Percentiles rank a stretch among this genome's conserved stretches.
These are phyloP conservation scores for Leptatherina wallacei DNA, from an alignment of 2,797 vertebrate species.

Conservation along the genomic window DNA sequence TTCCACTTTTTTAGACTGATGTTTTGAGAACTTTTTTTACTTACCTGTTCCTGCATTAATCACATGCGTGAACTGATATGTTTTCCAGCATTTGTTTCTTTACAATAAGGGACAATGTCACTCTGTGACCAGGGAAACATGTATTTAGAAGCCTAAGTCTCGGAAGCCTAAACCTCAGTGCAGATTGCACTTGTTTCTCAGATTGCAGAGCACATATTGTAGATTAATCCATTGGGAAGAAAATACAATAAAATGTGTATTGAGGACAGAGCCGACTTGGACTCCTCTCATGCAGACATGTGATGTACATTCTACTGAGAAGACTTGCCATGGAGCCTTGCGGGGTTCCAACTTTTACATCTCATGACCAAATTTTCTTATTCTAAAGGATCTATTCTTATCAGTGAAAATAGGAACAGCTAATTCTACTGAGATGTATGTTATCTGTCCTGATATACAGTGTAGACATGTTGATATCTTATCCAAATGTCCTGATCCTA, in stretches of 20 bases:
- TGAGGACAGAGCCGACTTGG: slow-evolving; percentile 25
- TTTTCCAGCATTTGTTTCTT: slow-evolving; percentile 6
- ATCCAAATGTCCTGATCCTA: slow-evolving; percentile 41
- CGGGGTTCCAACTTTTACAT: slow-evolving; percentile 17
- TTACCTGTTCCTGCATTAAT: neutral
- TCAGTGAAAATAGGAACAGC: slow-evolving; percentile 11
- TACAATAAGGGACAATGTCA: slow-evolving; percentile 16
- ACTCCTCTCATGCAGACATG: slow-evolving; percentile 31
- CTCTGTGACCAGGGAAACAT: slow-evolving; percentile 33
- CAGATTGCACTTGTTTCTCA: slow-evolving; percentile 45
- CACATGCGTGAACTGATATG: slow-evolving; percentile 2
- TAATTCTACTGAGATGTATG: neutral
- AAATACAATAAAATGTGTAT: slow-evolving; percentile 10
- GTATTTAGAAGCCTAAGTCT: slow-evolving; percentile 44
- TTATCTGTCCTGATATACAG: slow-evolving; percentile 18
- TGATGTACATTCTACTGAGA: slow-evolving; percentile 43
- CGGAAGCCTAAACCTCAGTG: slow-evolving; percentile 24
- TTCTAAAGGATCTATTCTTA: slow-evolving; percentile 24
- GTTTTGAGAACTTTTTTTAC: neutral
- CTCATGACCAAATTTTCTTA: slow-evolving; percentile 38
- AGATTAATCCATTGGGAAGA: slow-evolving; percentile 7
- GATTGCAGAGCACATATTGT: slow-evolving; percentile 46
- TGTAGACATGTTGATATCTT: slow-evolving; percentile 37
- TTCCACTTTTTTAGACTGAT: neutral
- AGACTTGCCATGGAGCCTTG: slow-evolving; percentile 27